phyloP scores from a whole-genome alignment of 2,797 vertebrate genomes.

The Gymnopithys bicolor region DNA sequence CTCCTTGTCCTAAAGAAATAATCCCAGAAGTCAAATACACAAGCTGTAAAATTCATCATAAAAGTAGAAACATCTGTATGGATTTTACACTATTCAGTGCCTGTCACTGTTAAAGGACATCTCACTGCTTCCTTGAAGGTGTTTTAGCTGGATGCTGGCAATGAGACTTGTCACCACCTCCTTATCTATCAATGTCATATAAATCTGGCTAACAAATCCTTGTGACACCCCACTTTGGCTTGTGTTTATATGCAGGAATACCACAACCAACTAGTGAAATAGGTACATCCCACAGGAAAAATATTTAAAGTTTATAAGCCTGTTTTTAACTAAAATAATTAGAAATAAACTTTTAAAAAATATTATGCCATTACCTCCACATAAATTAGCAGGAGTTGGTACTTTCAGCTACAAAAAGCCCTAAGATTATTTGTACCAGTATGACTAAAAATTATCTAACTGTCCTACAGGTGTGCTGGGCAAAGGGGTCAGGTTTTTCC shows the following conservation, averaged over 20 bases:
- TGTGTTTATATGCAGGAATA: neutral
- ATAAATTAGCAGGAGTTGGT: neutral
- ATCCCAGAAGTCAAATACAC: neutral
- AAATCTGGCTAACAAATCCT: neutral
- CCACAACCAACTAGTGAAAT: neutral
- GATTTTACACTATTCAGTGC: neutral
- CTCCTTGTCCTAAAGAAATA: neutral
- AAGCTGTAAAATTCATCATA: accelerated
- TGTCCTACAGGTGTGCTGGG: neutral
- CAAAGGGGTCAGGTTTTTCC: neutral
- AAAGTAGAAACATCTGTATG: accelerated
- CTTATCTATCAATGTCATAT: neutral
- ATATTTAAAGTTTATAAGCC: neutral
- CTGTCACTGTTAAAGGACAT: neutral
- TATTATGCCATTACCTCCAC: neutral
- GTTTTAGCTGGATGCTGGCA: neutral
- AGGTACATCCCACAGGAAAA: neutral
- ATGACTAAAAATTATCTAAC: neutral
- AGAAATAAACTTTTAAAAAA: neutral
- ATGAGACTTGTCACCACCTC: neutral
- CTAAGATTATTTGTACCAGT: neutral
- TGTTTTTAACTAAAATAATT: neutral
- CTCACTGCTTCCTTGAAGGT: neutral
- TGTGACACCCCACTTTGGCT: neutral
- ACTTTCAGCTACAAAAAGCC: neutral